phyloP scores from a whole-genome alignment of 2,113 vertebrate genomes.

The Etheostoma cragini region DNA sequence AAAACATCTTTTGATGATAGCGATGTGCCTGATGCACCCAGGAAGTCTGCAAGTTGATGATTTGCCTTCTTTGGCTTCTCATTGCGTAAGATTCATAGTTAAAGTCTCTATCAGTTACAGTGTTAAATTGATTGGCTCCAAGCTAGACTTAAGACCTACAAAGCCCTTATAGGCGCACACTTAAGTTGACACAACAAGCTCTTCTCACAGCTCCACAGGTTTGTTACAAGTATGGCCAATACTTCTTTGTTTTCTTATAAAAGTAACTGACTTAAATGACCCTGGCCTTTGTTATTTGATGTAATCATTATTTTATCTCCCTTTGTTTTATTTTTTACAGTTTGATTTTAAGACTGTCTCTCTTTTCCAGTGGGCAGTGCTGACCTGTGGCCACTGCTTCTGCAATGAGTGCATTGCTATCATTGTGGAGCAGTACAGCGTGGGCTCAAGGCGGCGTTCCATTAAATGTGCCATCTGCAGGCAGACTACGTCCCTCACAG shows the following conservation, averaged over 20 bases:
- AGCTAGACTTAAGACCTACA: neutral
- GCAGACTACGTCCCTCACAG: slow-evolving; percentile 94
- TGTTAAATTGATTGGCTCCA: too few relatives aligned
- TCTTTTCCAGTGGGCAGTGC: slow-evolving; percentile 92
- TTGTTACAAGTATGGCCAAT: neutral
- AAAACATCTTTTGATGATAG: neutral
- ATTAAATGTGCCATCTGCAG: slow-evolving; percentile 98
- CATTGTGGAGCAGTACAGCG: slow-evolving; percentile 96
- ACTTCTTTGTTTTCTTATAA: neutral
- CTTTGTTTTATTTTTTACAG: neutral
- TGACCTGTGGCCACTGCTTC: slow-evolving; percentile 98
- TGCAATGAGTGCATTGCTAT: slow-evolving; percentile 96
- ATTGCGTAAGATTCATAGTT: neutral
- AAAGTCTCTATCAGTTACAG: too few relatives aligned
- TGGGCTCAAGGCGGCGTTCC: slow-evolving; percentile 90
- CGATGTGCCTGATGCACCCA: neutral
- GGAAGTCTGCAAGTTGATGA: neutral
- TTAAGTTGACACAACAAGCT: neutral
- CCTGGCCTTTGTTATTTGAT: neutral
- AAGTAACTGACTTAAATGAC: neutral
- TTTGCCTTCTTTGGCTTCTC: neutral
- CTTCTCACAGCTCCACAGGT: neutral
- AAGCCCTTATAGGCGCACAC: neutral
- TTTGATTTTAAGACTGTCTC: neutral
- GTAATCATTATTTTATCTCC: neutral